These are phyloP conservation scores for Anthrax anthrax DNA, from an alignment of 2,888 invertebrate genomes.

Conservation along the genomic window DNA sequence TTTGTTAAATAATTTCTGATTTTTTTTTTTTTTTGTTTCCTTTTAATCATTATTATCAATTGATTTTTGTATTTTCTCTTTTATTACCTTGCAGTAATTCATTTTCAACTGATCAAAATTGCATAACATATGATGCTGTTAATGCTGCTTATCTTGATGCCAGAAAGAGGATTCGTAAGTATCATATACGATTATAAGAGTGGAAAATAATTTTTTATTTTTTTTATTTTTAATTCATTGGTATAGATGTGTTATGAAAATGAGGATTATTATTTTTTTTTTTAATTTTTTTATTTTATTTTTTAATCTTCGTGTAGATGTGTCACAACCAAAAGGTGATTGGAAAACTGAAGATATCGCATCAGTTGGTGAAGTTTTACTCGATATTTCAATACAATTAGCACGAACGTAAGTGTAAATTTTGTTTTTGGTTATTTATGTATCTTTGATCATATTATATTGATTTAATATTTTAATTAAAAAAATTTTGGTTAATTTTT, in stretches of 20 bases:
- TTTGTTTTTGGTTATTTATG: too few relatives aligned
- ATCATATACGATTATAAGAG: neutral
- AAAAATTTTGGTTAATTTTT: too few relatives aligned
- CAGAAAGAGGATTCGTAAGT: conserved; percentile 76
- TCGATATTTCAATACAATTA: conserved; percentile 71
- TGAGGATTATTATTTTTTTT: neutral
- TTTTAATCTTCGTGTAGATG: conserved; percentile 40
- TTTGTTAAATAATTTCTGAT: neutral
- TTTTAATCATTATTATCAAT: neutral
- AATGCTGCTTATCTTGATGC: conserved; percentile 80
- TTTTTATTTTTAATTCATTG: neutral
- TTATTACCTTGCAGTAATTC: conserved; percentile 13
- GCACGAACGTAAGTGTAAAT: conserved; percentile 58
- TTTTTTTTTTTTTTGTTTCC: neutral
- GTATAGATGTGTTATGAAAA: neutral
- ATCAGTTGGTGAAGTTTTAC: conserved; percentile 69
- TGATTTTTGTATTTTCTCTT: neutral
- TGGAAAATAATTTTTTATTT: neutral
- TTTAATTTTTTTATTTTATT: neutral
- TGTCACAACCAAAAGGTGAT: conserved; percentile 63
- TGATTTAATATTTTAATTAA: too few relatives aligned
- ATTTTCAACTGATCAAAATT: conserved; percentile 53
- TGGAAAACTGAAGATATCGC: conserved; percentile 77
- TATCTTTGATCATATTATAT: too few relatives aligned
- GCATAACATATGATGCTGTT: conserved; percentile 80